phyloP scores from a whole-genome alignment of 2,888 invertebrate species.

The Tenthredo mesomela region DNA sequence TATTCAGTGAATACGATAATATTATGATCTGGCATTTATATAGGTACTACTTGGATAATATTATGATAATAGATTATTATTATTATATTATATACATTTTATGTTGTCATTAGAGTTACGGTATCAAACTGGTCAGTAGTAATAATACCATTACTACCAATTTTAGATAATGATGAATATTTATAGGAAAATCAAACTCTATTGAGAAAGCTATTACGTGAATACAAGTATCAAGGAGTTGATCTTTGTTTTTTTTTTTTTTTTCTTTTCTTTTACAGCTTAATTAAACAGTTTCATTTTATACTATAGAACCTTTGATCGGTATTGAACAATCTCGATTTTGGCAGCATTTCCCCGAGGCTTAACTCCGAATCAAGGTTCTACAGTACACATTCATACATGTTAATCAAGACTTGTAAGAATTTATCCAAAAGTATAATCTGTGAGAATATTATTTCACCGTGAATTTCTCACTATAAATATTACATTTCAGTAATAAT shows the following conservation, averaged over 20 bases:
- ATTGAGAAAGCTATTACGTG: background rate
- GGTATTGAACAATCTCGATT: background rate
- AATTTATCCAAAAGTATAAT: background rate
- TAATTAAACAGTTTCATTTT: background rate
- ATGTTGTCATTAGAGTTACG: conserved; percentile 36
- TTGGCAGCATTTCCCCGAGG: background rate
- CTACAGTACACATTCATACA: background rate
- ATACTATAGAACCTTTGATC: background rate
- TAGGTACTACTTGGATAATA: conserved; percentile 15
- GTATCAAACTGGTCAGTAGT: conserved; percentile 32
- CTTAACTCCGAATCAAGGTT: background rate
- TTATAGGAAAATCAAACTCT: conserved; percentile 11
- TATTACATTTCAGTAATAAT: conserved; percentile 29
- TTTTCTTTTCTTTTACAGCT: background rate
- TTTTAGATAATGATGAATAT: conserved; percentile 15
- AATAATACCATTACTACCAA: conserved; percentile 27
- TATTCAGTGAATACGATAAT: background rate
- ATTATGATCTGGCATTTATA: conserved; percentile 13
- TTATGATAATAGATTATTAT: conserved; percentile 30
- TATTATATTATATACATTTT: conserved; percentile 32
- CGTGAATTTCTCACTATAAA: background rate
- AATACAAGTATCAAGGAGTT: background rate
- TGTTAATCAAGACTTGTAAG: background rate
- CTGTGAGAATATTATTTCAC: background rate
- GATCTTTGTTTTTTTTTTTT: background rate